Conservation (phyloP, 2,113 vertebrate species). For the Pomatorhinus ruficollis region DNA sequence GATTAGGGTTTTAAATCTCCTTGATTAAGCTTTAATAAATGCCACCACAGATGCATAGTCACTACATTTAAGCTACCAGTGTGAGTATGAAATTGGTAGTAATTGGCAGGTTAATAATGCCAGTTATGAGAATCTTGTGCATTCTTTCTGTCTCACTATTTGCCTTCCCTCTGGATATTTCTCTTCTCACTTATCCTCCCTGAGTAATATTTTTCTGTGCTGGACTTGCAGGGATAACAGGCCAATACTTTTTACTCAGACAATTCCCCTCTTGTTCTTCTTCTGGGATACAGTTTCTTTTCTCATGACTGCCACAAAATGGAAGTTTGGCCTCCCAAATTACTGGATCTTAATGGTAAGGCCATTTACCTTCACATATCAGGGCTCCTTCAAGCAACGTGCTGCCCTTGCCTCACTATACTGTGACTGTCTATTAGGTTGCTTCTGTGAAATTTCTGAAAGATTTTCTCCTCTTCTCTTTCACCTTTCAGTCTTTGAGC, state of each 20-base stretch:
- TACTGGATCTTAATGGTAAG: neutral
- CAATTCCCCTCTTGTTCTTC: neutral
- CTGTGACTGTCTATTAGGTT: constrained; percentile 43
- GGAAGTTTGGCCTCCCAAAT: constrained; percentile 39
- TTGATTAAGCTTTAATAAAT: neutral
- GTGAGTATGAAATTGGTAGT: neutral
- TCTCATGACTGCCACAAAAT: neutral
- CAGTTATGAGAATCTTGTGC: neutral
- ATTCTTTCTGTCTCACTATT: neutral
- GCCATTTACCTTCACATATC: neutral
- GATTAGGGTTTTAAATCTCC: neutral
- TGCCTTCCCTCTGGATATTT: neutral
- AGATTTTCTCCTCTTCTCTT: constrained; percentile 35
- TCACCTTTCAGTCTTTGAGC: constrained; percentile 53
- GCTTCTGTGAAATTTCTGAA: constrained; percentile 38
- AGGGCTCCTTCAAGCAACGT: neutral
- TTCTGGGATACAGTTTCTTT: constrained; percentile 12
- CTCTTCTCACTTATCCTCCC: neutral
- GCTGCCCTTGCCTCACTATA: neutral
- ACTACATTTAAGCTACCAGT: neutral
- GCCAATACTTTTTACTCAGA: neutral
- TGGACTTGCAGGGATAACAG: neutral
- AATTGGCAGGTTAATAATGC: neutral
- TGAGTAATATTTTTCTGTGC: neutral
- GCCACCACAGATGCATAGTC: neutral